A percentile compares a stretch with the other conserved stretches of the same genome.
These are phyloP conservation scores for Enteromius argenteus DNA, from an alignment of 2,797 vertebrate species.

Conservation along the genomic window DNA sequence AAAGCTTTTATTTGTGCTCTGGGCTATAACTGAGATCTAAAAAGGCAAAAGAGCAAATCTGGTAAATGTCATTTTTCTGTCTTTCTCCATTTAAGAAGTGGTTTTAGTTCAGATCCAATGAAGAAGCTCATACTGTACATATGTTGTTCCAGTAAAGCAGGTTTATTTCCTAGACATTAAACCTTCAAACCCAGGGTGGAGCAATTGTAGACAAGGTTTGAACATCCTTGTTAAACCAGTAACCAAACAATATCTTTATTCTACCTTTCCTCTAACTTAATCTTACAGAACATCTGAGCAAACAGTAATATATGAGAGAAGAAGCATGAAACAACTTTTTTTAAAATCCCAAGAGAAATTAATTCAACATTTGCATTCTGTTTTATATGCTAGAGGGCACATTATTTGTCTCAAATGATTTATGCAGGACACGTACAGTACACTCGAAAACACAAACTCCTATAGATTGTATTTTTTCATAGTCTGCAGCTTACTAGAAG, in stretches of 20 bases:
- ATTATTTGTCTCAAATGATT: conserved; percentile 37
- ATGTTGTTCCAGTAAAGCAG: conserved; percentile 23
- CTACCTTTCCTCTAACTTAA: conserved; percentile 6
- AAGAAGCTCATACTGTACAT: neutral
- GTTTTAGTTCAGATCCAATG: conserved; percentile 3
- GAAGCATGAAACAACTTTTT: conserved; percentile 23
- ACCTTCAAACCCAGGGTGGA: neutral
- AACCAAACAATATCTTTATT: conserved; percentile 16
- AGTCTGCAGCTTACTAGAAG: neutral
- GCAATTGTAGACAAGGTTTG: neutral
- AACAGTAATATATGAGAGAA: conserved; percentile 22
- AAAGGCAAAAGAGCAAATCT: conserved; percentile 9
- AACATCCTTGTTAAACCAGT: conserved; percentile 11
- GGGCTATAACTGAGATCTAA: neutral
- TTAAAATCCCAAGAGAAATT: conserved; percentile 30
- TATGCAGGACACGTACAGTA: conserved; percentile 24
- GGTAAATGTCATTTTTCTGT: conserved; percentile 25
- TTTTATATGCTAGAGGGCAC: conserved; percentile 26
- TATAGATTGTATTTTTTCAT: conserved; percentile 4
- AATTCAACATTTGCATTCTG: conserved; percentile 46
- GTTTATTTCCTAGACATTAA: neutral
- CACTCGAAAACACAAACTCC: conserved; percentile 16
- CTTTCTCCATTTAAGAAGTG: neutral
- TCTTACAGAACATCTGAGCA: conserved; percentile 16
- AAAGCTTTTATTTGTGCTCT: conserved; percentile 34